These are phyloP conservation scores for Sebastes paucispinis DNA, from an alignment of 2,797 vertebrate genomes.

Conservation along the genomic window DNA sequence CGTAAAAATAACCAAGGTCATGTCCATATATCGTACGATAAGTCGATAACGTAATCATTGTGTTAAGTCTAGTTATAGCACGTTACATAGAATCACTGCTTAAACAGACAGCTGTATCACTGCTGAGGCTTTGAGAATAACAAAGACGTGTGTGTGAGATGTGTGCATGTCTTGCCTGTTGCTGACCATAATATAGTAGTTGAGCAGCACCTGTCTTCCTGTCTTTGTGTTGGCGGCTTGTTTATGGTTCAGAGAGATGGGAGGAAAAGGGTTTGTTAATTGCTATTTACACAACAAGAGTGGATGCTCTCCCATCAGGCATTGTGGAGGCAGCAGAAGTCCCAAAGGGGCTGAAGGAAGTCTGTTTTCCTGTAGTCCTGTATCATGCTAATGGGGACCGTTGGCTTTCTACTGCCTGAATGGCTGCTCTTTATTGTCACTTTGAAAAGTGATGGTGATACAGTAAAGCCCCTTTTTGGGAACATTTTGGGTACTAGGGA, in stretches of 20 bases:
- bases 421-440: slow-evolving; percentile 2
- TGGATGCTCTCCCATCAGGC: slow-evolving; percentile 20
- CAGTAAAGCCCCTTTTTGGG: not conserved
- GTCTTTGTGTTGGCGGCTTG: slow-evolving; percentile 17
- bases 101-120: too few relatives aligned
- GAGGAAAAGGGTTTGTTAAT: slow-evolving; percentile 32
- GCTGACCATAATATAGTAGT: not conserved
- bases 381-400: slow-evolving; percentile 42
- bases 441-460: not conserved
- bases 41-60: too few relatives aligned
- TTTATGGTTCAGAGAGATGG: slow-evolving; percentile 35
- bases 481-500: not conserved
- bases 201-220: slow-evolving; percentile 9
- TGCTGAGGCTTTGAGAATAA: too few relatives aligned
- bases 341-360: slow-evolving; percentile 13
- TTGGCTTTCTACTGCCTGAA: not conserved
- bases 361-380: slow-evolving; percentile 3
- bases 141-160: too few relatives aligned
- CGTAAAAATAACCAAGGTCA: too few relatives aligned
- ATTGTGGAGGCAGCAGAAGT: slow-evolving; percentile 24
- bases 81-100: too few relatives aligned
- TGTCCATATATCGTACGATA: too few relatives aligned
- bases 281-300: slow-evolving; percentile 55
- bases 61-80: too few relatives aligned
- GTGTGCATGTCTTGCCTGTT: not conserved